Conservation (phyloP, 2,797 vertebrate genomes). For the Chaenodraco wilsoni region DNA sequence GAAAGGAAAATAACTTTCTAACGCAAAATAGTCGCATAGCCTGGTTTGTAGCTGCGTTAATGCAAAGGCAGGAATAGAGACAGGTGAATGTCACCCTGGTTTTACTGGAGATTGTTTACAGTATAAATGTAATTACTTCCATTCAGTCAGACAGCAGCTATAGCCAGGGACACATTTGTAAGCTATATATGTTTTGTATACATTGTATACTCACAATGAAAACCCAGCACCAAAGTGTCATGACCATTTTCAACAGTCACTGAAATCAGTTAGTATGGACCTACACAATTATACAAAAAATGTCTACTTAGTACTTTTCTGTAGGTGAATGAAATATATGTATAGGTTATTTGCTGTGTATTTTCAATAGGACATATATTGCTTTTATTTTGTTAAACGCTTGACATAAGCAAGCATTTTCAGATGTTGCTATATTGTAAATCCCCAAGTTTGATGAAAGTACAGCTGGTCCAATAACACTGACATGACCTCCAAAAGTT, state of each 20-base stretch:
- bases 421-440: slow-evolving; percentile 11
- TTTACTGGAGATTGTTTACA: slow-evolving; percentile 12
- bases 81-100: slow-evolving; percentile 38
- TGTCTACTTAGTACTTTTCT: neutral
- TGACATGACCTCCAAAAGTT: slow-evolving; percentile 83
- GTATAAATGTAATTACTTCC: neutral
- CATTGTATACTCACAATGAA: too few species aligned
- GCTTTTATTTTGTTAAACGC: neutral
- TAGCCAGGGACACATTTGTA: neutral
- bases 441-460: slow-evolving; percentile 27
- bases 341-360: neutral
- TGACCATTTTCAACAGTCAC: neutral
- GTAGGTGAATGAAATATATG: neutral
- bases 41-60: slow-evolving; percentile 16
- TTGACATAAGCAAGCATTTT: neutral
- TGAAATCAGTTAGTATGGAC: neutral
- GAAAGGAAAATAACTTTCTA: slow-evolving; percentile 34
- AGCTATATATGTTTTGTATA: too few species aligned
- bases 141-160: neutral
- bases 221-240: too few species aligned
- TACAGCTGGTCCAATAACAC: slow-evolving; percentile 65
- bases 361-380: neutral
- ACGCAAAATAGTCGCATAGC: slow-evolving; percentile 18
- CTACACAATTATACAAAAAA: neutral
- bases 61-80: slow-evolving; percentile 22